These are phyloP conservation scores for Shargacucullia verbasci DNA, from an alignment of 2,888 invertebrate species.

Conservation along the genomic window DNA sequence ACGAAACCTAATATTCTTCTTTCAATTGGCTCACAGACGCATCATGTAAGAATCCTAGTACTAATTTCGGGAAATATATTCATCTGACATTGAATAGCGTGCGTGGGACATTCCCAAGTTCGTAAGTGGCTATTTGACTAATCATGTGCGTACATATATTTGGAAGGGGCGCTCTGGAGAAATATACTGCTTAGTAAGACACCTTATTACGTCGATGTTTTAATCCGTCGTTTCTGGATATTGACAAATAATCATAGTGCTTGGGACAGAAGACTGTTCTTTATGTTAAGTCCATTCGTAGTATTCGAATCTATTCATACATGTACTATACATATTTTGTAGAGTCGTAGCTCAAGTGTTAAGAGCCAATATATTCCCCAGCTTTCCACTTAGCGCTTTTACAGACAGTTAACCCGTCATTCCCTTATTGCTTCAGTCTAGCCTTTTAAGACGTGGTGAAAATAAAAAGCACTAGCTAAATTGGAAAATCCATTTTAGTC, in stretches of 20 bases:
- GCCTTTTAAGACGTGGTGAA: conserved; percentile 43
- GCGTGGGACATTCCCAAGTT: conserved; percentile 20
- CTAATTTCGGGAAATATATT: conserved; percentile 35
- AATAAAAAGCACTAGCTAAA: conserved; percentile 42
- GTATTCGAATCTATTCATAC: too few species aligned
- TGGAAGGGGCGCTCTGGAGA: conserved; percentile 2
- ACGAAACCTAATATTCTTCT: neutral
- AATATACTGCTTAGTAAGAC: neutral
- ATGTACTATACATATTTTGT: too few species aligned
- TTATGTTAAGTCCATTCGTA: too few species aligned
- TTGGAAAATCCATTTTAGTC: conserved; percentile 27
- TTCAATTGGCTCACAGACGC: conserved; percentile 15
- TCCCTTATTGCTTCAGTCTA: conserved; percentile 45
- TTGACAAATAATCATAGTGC: neutral
- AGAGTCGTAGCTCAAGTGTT: neutral
- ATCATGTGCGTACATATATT: conserved; percentile 17
- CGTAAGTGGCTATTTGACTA: conserved; percentile 27
- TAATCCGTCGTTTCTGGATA: neutral
- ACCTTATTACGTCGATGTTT: conserved; percentile 1
- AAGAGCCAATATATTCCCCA: conserved; percentile 4
- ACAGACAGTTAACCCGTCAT: conserved; percentile 25
- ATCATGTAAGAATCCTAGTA: conserved; percentile 15
- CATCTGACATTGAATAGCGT: conserved; percentile 11
- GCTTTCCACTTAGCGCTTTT: conserved; percentile 9
- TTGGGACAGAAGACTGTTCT: neutral